Evolutionary conservation across 2,113 vertebrate species (phyloP).

Genomic region (Motacilla tschutschensis): DNA sequence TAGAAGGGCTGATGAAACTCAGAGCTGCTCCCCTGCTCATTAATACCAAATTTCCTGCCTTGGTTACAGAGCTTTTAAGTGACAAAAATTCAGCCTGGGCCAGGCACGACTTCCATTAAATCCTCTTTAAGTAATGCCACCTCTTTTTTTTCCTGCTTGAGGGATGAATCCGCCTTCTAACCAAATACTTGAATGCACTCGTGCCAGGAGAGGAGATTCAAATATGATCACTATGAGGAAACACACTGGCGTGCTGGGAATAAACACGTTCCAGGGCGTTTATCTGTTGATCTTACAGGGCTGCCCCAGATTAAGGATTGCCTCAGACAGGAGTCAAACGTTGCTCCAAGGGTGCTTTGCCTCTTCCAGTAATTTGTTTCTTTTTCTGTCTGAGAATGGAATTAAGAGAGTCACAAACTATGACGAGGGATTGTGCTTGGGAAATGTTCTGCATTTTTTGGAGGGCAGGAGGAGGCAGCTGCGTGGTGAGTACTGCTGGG

Average conservation of each 20-base stretch:
- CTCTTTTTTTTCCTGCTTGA: not conserved
- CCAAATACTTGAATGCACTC: not conserved
- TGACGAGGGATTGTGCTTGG: accelerated
- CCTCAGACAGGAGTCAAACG: not conserved
- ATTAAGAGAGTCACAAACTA: not conserved
- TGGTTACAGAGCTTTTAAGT: not conserved
- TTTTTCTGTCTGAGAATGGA: not conserved
- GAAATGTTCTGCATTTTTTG: not conserved
- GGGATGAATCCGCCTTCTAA: not conserved
- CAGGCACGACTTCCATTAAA: not conserved
- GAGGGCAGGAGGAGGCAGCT: not conserved
- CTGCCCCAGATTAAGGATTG: not conserved
- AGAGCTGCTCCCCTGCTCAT: not conserved
- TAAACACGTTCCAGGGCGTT: not conserved
- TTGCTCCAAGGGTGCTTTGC: not conserved
- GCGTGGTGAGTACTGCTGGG: accelerated
- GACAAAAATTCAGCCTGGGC: not conserved
- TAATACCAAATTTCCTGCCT: not conserved
- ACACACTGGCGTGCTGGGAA: not conserved
- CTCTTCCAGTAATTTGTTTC: not conserved
- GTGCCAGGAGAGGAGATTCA: not conserved
- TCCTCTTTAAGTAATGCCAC: not conserved
- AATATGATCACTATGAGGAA: conserved; percentile 24
- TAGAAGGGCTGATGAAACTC: not conserved
- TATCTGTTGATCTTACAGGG: not conserved